These are phyloP conservation scores for Bucorvus abyssinicus DNA, from an alignment of 2,797 vertebrate species.

Conservation along the genomic window DNA sequence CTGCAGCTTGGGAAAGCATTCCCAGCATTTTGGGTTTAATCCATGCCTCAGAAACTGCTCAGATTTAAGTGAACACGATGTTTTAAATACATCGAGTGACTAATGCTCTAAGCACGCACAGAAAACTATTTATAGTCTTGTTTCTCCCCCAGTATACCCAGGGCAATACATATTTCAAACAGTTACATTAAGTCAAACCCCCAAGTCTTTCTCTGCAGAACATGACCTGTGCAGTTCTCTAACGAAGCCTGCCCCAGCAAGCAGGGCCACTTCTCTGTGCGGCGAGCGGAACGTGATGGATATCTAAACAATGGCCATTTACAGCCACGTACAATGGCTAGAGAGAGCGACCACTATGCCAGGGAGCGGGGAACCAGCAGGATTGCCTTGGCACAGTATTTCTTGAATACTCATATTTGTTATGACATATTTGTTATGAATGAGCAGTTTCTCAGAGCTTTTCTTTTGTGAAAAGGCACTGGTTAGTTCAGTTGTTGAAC, in stretches of 20 bases:
- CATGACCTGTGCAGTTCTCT: background rate
- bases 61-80: background rate
- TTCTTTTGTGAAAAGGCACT: background rate
- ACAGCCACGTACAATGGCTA: background rate
- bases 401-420: background rate
- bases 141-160: background rate
- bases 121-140: conserved; percentile 23
- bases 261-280: background rate
- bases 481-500: background rate
- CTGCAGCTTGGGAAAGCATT: conserved; percentile 16
- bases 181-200: background rate
- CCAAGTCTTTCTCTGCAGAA: background rate
- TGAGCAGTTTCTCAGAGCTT: background rate
- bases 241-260: background rate
- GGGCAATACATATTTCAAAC: conserved; percentile 15
- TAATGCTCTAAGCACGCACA: background rate
- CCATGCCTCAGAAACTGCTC: conserved; percentile 25
- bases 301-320: background rate
- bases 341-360: background rate
- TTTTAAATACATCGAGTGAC: conserved; percentile 36
- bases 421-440: background rate
- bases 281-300: background rate
- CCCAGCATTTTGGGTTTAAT: background rate
- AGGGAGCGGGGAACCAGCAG: background rate
- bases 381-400: background rate